Conservation (phyloP, 2,888 invertebrate species). For the Campoletis raptor region DNA sequence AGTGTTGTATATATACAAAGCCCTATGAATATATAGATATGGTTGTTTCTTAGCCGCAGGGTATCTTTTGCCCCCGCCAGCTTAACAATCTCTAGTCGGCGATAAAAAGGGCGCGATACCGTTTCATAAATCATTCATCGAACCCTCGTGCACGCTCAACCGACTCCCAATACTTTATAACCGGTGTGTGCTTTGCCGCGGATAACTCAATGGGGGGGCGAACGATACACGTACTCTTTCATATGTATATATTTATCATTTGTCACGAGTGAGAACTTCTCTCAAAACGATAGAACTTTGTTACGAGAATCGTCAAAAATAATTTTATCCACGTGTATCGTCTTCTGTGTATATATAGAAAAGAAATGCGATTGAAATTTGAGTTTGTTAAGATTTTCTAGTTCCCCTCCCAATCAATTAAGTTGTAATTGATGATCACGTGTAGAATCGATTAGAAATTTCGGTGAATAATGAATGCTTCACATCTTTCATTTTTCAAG, state of each 20-base stretch:
- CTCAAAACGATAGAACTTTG: not conserved
- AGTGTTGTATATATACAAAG: slow-evolving; percentile 25
- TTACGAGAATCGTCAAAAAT: not conserved
- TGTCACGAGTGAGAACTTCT: slow-evolving; percentile 34
- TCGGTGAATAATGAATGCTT: not conserved
- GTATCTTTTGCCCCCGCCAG: slow-evolving; percentile 33
- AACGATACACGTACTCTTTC: not conserved
- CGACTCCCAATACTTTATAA: slow-evolving; percentile 19
- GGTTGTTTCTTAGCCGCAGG: slow-evolving; percentile 49
- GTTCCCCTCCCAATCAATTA: not conserved
- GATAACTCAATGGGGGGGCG: slow-evolving; percentile 17
- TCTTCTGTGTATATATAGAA: not conserved
- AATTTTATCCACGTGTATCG: not conserved
- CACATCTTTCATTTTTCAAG: not conserved
- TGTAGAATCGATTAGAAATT: not conserved
- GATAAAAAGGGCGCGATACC: slow-evolving; percentile 70
- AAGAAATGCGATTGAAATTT: not conserved
- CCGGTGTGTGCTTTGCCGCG: slow-evolving; percentile 43
- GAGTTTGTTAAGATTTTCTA: slow-evolving; percentile 1
- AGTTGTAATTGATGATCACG: not conserved
- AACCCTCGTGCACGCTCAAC: slow-evolving; percentile 38
- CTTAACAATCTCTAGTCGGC: slow-evolving; percentile 42
- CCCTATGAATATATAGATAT: not conserved
- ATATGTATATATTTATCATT: slow-evolving; percentile 50
- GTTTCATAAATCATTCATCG: slow-evolving; percentile 71